Base-by-base conservation (phyloP, 2,797 vertebrate species). In the Podarcis siculus region DNA sequence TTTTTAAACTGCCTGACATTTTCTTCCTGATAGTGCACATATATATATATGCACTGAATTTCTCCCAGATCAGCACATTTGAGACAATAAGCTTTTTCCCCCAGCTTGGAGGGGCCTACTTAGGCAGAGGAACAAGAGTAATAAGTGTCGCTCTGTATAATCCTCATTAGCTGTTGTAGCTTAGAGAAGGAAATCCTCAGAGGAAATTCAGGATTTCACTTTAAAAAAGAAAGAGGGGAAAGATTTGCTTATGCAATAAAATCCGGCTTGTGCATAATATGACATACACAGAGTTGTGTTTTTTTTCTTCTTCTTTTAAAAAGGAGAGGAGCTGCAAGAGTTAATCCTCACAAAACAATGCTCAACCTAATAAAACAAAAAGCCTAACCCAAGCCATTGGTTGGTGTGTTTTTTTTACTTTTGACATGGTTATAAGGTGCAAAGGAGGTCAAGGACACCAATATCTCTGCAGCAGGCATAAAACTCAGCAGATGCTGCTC, bases 61-160 rank as follows among this genome's bases (percentile, higher is more conserved):
- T 64, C 32, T 27, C 69, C 84, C 72, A 73, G 23, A 80, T 15
- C 86, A 61, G 89, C 85, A 84, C 45, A 90, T 89, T 89, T 64
- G 85, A 77, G 10, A 86, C 82, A 45, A 25, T 88, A 93, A 87
- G 27, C 71, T 61, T 87, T 85, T 49, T 12, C 2, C 42, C 32
- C 42, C 76, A 64, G 39, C 5, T 83, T 87, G 78, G 19, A 55
- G 17, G 45, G 8, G 82, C 27, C 15, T 89, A 5, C 80, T 71
- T 83, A 55, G 61, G 81, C 87, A 87, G 88, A 89, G 84, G 45
- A 3, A 91, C 55, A 76, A 45, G 67, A 76, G 35, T 91, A 92
- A 91, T 82, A 90, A 72, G 66, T 73, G 55, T 69, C 82, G 84
- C 88, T 73, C 55, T 21, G 45, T 21, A 21, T 90, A 91, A 90